Percentiles rank a stretch among this genome's conserved stretches.
Evolutionary conservation across 2,113 vertebrate genomes (phyloP).

Genomic region (Pygoscelis adeliae): DNA sequence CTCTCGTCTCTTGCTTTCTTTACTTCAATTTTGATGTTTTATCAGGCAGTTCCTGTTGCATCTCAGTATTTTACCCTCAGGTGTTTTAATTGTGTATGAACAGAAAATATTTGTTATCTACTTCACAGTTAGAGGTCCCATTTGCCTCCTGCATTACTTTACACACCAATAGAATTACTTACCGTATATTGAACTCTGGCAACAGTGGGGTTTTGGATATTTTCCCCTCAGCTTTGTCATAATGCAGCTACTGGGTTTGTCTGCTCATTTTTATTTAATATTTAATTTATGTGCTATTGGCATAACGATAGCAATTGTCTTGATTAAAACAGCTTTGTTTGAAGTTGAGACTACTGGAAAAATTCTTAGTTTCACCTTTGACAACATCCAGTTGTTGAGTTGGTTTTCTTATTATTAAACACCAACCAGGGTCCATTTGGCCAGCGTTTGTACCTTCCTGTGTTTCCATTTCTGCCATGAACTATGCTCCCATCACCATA

Average conservation of each 20-base stretch:
- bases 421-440: neutral
- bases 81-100: neutral
- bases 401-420: neutral
- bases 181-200: neutral
- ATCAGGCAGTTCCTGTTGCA: neutral
- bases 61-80: neutral
- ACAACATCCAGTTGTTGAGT: neutral
- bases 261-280: neutral
- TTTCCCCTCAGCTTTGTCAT: neutral
- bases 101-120: neutral
- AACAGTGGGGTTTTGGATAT: neutral
- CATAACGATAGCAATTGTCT: neutral
- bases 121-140: neutral
- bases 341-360: slow-evolving; percentile 32
- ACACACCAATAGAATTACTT: neutral
- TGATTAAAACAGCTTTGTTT: slow-evolving; percentile 49
- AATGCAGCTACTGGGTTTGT: neutral
- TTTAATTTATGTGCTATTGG: slow-evolving; percentile 14
- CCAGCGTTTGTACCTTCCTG: neutral
- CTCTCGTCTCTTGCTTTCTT: neutral
- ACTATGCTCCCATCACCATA: neutral
- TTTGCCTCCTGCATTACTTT: neutral
- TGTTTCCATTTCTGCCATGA: neutral
- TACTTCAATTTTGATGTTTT: neutral
- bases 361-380: neutral